Base-by-base conservation (phyloP, 2,113 vertebrate genomes). In the Psittacara wagleri region DNA sequence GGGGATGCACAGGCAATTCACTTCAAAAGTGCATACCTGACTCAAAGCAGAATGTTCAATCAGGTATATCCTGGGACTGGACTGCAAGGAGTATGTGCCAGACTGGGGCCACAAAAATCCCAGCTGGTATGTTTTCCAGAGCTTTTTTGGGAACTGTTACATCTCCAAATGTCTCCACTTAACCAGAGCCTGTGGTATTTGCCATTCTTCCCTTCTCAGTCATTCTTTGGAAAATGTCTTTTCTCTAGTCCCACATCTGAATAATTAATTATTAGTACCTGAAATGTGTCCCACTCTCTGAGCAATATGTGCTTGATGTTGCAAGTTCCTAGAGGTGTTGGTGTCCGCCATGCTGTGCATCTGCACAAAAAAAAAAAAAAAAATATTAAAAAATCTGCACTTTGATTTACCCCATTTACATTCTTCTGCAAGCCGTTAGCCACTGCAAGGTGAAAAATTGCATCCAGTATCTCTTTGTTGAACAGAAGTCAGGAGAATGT, bases 71-170 rank as follows among this genome's bases (percentile, higher is more conserved):
- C 20, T 19, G 17, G 17, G 33, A 25, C 9, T 1, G 3, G 59
- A 33, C 31, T 63, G 51, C 18, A 43, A 37, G 59, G 10, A 6
- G 18, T 59, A 27, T 13, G 4, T 66, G 49, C 33, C 2, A 2
- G 13, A 31, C 35, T 22, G 23, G 29, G 7, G 41, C 17, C 0
- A 0, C 3, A 22, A 62, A 33, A 6, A 44, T 6, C 17, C 9
- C 23, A 76, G 52, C 5, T 7, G n/a, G 8, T 64, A 9, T 48
- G 3, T 35, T 80, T 39, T 43, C 17, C 16, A 3, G 1, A 29
- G 33, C 25, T 61, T 3, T 69, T 70, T 49, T 37, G 35, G 16
- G 13, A 39, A 12, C 31, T 43, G 27, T 7, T 43, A 1, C 8
- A 1, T 37, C 17, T 49, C 44, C 33, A 70, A 41, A 57, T 5